Conservation (phyloP, 2,888 invertebrate species). For the Hedya salicella region DNA sequence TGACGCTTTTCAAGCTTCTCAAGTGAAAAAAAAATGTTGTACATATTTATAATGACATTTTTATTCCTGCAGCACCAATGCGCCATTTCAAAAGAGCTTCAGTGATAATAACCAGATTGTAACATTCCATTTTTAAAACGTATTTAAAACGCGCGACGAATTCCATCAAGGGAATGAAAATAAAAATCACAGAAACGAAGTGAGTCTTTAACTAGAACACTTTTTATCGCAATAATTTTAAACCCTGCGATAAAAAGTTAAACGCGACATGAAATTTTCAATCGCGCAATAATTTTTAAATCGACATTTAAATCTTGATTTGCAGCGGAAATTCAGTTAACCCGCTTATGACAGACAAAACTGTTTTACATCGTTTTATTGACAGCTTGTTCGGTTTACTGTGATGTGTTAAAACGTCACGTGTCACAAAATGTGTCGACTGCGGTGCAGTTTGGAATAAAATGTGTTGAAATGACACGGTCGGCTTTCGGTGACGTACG, state of each 20-base stretch:
- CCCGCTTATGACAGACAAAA: slow-evolving; percentile 51
- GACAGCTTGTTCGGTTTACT: slow-evolving; percentile 45
- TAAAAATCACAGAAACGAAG: neutral
- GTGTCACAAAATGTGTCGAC: slow-evolving; percentile 44
- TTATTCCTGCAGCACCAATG: too few species aligned
- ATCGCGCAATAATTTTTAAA: slow-evolving; percentile 24
- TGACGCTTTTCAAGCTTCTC: too few species aligned
- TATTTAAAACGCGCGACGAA: too few species aligned
- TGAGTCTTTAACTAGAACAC: neutral
- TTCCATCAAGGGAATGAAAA: too few species aligned
- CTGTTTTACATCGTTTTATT: slow-evolving; percentile 52
- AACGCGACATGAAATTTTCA: slow-evolving; percentile 10
- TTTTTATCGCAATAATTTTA: neutral
- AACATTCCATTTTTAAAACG: too few species aligned
- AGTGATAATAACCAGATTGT: too few species aligned
- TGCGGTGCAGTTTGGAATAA: slow-evolving; percentile 5
- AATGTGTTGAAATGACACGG: slow-evolving; percentile 2
- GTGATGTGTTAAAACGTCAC: slow-evolving; percentile 47
- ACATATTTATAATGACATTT: too few species aligned
- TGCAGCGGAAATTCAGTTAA: slow-evolving; percentile 46
- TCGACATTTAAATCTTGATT: slow-evolving; percentile 26
- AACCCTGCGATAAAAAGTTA: neutral
- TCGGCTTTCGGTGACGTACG: too few species aligned
- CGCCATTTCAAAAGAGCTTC: too few species aligned
- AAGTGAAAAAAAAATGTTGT: too few species aligned